These are phyloP conservation scores for Nixonia krombeini DNA, from an alignment of 1,140 invertebrate genomes.

Conservation along the genomic window DNA sequence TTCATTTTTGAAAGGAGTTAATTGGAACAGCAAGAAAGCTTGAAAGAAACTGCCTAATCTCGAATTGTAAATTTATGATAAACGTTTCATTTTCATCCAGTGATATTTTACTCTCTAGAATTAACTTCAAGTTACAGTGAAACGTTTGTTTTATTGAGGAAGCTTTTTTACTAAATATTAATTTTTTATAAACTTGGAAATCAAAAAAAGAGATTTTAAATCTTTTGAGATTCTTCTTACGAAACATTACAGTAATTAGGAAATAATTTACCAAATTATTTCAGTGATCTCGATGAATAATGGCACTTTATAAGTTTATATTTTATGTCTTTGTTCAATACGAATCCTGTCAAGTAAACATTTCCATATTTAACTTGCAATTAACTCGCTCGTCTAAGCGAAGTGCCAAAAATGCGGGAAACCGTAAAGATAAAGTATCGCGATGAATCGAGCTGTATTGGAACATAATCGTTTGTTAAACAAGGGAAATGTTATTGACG, in stretches of 20 bases:
- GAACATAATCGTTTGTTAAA: too few species aligned
- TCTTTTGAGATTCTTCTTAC: background rate
- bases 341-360: too few species aligned
- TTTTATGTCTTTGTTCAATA: too few species aligned
- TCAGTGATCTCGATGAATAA: too few species aligned
- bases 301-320: too few species aligned
- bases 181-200: background rate
- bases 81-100: constrained; percentile 3
- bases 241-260: too few species aligned
- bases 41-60: constrained; percentile 51
- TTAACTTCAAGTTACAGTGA: too few species aligned
- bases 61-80: constrained; percentile 3
- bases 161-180: background rate
- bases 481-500: background rate
- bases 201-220: background rate
- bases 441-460: too few species aligned
- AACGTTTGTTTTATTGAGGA: too few species aligned
- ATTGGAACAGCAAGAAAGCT: constrained; percentile 12
- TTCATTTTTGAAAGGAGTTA: constrained; percentile 44
- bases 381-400: constrained; percentile 13
- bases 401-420: constrained; percentile 33
- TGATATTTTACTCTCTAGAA: too few species aligned
- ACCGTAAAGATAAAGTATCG: constrained; percentile 7
- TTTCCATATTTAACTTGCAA: constrained; percentile 13
- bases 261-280: too few species aligned